These are phyloP conservation scores for Neofelis nebulosa DNA, from an alignment of 2,113 vertebrate species.

Conservation along the genomic window DNA sequence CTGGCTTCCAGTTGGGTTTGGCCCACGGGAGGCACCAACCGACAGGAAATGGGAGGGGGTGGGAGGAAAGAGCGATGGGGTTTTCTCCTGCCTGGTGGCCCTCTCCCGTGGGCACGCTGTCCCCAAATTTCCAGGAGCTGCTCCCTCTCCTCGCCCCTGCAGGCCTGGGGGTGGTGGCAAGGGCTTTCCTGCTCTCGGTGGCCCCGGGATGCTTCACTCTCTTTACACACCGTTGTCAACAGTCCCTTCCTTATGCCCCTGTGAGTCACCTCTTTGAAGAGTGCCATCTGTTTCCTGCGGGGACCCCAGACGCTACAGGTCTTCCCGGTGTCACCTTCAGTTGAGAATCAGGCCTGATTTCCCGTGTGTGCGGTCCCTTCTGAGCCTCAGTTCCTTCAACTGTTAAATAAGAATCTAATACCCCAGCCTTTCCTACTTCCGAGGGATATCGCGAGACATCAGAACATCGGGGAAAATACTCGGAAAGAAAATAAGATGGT, in stretches of 20 bases:
- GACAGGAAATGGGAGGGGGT: slow-evolving; percentile 1
- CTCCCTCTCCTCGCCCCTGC: background rate
- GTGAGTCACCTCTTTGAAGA: background rate
- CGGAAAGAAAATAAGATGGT: background rate
- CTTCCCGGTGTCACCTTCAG: background rate
- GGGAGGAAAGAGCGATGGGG: background rate
- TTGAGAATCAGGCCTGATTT: background rate
- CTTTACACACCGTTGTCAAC: background rate
- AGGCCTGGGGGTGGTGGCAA: background rate
- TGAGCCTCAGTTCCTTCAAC: background rate
- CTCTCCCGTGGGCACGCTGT: background rate
- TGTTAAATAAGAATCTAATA: background rate
- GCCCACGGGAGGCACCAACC: background rate
- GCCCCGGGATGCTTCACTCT: background rate
- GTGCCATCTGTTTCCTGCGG: background rate
- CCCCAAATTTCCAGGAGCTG: fast-evolving
- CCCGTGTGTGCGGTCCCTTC: background rate
- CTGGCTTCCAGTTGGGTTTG: slow-evolving; percentile 22
- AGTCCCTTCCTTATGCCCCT: background rate
- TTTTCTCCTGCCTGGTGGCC: background rate
- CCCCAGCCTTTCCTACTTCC: background rate
- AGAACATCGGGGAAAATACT: background rate
- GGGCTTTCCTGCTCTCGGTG: no score
- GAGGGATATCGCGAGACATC: background rate
- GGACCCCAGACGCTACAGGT: background rate